These are phyloP conservation scores for Columbina picui DNA, from an alignment of 2,113 vertebrate genomes.

Conservation along the genomic window DNA sequence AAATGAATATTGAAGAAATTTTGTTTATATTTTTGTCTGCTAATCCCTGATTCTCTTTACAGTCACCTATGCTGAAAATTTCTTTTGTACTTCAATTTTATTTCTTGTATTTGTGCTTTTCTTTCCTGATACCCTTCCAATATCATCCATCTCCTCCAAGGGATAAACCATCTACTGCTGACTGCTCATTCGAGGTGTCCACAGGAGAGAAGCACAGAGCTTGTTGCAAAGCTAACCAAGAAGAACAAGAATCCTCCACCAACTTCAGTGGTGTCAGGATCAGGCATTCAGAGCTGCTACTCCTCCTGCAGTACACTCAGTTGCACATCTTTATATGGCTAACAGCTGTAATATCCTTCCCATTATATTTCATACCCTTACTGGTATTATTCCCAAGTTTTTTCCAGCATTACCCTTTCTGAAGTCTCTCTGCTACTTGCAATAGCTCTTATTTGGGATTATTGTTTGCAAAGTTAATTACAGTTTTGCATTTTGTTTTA, in stretches of 20 bases:
- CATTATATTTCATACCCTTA: not conserved
- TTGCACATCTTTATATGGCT: not conserved
- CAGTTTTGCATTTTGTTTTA: not conserved
- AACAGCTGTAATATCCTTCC: not conserved
- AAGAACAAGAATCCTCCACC: not conserved
- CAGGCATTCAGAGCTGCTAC: not conserved
- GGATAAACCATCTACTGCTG: not conserved
- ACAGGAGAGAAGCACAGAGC: not conserved
- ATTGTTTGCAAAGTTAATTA: constrained; percentile 10
- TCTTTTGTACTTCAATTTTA: not conserved
- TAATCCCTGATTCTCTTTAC: not conserved
- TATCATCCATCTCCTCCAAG: not conserved
- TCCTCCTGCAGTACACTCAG: not conserved
- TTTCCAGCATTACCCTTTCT: not conserved
- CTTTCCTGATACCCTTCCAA: not conserved
- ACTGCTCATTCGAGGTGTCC: not conserved
- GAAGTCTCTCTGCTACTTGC: not conserved
- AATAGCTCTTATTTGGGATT: not conserved
- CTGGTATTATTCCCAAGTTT: not conserved
- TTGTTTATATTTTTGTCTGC: not conserved
- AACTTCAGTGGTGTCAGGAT: not conserved
- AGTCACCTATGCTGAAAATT: not conserved
- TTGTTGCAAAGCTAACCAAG: not conserved
- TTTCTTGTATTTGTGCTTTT: not conserved
- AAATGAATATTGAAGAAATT: not conserved